Base-by-base conservation (phyloP, 2,113 vertebrate species). In the Cricetomys ansorgei region DNA sequence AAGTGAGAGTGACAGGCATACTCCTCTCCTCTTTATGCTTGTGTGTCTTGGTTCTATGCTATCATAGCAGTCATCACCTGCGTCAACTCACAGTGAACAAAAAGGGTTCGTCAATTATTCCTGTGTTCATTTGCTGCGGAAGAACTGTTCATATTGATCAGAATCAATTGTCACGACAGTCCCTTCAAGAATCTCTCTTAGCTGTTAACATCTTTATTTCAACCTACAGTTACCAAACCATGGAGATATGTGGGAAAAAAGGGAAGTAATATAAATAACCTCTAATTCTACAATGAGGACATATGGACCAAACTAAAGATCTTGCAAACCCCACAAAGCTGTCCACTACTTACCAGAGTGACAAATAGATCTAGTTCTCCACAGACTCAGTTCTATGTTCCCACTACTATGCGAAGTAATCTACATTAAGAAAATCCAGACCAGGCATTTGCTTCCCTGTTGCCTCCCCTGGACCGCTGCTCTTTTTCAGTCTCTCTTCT, bases 111-210 rank as follows among this genome's bases (percentile, higher is more conserved):
- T 95, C 27, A 76, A 80, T 37, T 83, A 94, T 83, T 87, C n/a
- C 19, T 95, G 43, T 79, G n/a, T 92, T 94, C 50, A 37, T 67
- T 89, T 57, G 70, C 57, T 91, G 40, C 64, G 77, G 67, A 92
- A 94, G 8, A 96, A 84, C 21, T 62, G 27, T 77, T 95, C 29
- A 81, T 5, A 55, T 53, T 77, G 67, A 79, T 93, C 73, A 80
- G 31, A 92, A 85, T 84, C 88, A 96, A 67, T 94, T 62, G 76
- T 27, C 45, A 85, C 50, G 88, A 85, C 40, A 81, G 85, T 67
- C 9, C 91, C 80, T 93, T 40, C 62, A 88, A 94, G 75, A 93
- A 92, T 89, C 86, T 40, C 43, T 79, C 55, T 94, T 48, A 92
- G 37, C 21, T 90, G 43, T 65, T 43, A 86, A 70, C 70, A 45